Conservation (phyloP, 1,140 invertebrate species). For the Lerema accius region DNA sequence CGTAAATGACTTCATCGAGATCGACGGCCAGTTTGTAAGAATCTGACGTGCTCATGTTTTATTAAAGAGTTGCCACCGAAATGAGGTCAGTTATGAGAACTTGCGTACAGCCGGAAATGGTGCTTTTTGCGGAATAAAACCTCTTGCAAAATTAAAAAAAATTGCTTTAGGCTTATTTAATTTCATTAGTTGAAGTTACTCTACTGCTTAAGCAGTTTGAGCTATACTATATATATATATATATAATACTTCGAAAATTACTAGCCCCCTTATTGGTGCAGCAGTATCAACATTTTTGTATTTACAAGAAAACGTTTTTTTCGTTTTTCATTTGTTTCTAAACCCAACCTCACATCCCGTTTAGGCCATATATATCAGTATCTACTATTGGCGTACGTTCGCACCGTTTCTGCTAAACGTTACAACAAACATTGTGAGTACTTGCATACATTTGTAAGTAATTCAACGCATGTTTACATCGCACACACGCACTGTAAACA, state of each 20-base stretch:
- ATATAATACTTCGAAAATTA: too few relatives aligned
- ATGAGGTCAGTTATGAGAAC: slow-evolving; percentile 33
- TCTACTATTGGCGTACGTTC: slow-evolving; percentile 20
- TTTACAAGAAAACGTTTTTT: too few relatives aligned
- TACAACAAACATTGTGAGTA: slow-evolving; percentile 19
- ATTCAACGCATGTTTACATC: slow-evolving; percentile 28
- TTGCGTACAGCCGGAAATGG: neutral
- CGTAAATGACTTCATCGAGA: slow-evolving; percentile 55
- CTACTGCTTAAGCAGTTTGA: too few relatives aligned
- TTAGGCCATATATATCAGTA: too few relatives aligned
- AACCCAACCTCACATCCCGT: too few relatives aligned
- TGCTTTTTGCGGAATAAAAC: slow-evolving; percentile 13
- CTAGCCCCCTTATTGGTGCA: too few relatives aligned
- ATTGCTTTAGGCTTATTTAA: too few relatives aligned
- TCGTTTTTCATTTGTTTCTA: too few relatives aligned
- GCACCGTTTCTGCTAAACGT: slow-evolving; percentile 16
- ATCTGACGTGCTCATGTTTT: slow-evolving; percentile 36
- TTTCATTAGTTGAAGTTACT: too few relatives aligned
- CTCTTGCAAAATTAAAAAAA: too few relatives aligned
- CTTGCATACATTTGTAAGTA: slow-evolving; percentile 26
- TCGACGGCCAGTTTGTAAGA: slow-evolving; percentile 42
- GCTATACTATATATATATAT: too few relatives aligned
- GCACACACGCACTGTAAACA: slow-evolving; percentile 28
- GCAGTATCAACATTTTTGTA: too few relatives aligned
- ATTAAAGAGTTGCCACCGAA: slow-evolving; percentile 44